These are phyloP conservation scores for Aurelia sp. DNA, from an alignment of 30 jellyfish, hydroid and myxozoan species.

Conservation along the genomic window DNA sequence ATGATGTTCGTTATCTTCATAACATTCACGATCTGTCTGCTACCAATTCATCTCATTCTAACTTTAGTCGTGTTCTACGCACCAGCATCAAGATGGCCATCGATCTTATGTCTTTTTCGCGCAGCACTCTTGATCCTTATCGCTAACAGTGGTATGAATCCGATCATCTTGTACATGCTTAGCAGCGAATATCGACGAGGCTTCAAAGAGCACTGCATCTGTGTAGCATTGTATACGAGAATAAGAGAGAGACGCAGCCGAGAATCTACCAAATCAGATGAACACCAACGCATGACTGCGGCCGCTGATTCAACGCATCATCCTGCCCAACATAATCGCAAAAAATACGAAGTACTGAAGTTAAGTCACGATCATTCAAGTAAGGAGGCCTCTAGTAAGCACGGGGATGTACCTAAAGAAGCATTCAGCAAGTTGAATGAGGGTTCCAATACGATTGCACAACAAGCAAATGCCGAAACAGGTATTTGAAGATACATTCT, in stretches of 20 bases:
- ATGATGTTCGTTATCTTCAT: constrained; percentile 88
- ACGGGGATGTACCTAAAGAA: too few species aligned
- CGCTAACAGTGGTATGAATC: constrained; percentile 91
- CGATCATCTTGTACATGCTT: constrained; percentile 80
- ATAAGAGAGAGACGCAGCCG: background rate
- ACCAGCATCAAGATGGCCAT: constrained; percentile 53
- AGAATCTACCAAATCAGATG: too few species aligned
- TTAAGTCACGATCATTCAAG: too few species aligned
- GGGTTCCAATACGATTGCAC: too few species aligned
- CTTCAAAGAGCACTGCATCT: constrained; percentile 59
- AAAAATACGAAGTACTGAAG: too few species aligned
- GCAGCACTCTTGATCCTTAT: constrained; percentile 56
- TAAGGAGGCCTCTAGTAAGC: too few species aligned
- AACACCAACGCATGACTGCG: too few species aligned
- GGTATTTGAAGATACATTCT: too few species aligned
- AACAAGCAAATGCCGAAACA: too few species aligned
- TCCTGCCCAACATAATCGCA: too few species aligned
- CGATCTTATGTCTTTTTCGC: constrained; percentile 26
- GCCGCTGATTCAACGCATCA: too few species aligned
- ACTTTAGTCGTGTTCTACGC: constrained; percentile 44
- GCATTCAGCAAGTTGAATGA: too few species aligned
- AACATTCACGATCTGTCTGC: constrained; percentile 84
- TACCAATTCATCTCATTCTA: constrained; percentile 86
- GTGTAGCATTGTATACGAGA: constrained; percentile 16
- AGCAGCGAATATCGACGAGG: constrained; percentile 85